Conservation (phyloP, 2,888 invertebrate genomes). For the Bombylius major region DNA sequence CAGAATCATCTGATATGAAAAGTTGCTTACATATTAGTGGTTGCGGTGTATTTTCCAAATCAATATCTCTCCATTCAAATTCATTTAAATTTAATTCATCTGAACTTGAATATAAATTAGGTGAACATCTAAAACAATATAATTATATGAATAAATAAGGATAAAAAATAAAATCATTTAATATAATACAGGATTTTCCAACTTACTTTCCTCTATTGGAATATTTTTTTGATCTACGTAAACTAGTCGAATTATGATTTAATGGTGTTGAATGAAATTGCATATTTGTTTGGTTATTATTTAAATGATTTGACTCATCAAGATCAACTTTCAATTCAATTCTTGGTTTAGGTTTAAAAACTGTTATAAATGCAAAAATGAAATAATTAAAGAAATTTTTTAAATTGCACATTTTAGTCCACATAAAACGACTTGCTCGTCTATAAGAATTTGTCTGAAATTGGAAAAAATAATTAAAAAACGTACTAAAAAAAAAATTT, state of each 20-base stretch:
- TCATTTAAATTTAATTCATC: not conserved
- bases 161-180: too few species aligned
- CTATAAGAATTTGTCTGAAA: constrained; percentile 27
- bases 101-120: not conserved
- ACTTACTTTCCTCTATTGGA: constrained; percentile 16
- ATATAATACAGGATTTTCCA: too few species aligned
- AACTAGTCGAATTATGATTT: constrained; percentile 23
- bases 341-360: not conserved
- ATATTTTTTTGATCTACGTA: constrained; percentile 26
- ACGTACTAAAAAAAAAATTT: not conserved
- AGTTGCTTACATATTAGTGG: not conserved
- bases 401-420: constrained; percentile 33
- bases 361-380: constrained; percentile 14
- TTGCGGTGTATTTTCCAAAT: not conserved
- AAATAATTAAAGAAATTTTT: constrained; percentile 22
- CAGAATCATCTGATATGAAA: not conserved
- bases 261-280: constrained; percentile 33
- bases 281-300: constrained; percentile 14
- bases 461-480: not conserved
- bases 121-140: not conserved
- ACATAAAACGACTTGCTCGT: constrained; percentile 25
- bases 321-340: too few species aligned
- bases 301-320: constrained; percentile 9
- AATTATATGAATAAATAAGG: not conserved
- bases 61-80: not conserved